Evolutionary conservation across 2,797 vertebrate species (phyloP).

Genomic region (Nothura maculosa): DNA sequence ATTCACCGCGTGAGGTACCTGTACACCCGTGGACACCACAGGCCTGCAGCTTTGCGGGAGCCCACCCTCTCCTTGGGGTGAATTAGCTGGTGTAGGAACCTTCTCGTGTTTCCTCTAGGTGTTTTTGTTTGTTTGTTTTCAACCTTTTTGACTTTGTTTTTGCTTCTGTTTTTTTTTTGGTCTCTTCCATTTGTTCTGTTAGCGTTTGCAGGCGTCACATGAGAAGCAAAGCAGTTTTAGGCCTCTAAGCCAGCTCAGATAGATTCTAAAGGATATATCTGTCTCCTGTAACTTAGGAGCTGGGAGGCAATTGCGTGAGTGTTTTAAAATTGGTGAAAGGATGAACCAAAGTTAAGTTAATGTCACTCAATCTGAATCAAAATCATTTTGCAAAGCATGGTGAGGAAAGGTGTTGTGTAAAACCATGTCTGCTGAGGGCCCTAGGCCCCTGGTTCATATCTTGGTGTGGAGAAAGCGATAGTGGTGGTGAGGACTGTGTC

Average conservation of each 20-base stretch:
- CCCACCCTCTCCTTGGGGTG: neutral
- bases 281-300: neutral
- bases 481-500: neutral
- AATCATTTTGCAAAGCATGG: neutral
- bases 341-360: no score
- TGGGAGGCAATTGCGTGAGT: neutral
- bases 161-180: neutral
- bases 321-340: no score
- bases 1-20: constrained; percentile 33
- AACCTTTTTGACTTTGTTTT: no score
- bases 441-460: neutral
- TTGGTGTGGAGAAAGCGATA: neutral
- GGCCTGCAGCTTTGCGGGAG: constrained; percentile 17
- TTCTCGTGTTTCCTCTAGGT: neutral
- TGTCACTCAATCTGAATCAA: neutral
- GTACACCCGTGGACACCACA: neutral
- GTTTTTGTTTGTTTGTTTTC: no score
- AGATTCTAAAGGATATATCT: neutral
- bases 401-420: neutral
- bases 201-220: neutral
- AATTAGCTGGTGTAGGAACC: neutral
- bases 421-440: neutral
- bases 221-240: neutral
- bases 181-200: neutral
- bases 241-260: neutral